Base-by-base conservation (phyloP, 2,888 invertebrate genomes). In the Archaeoteleia sp. region DNA sequence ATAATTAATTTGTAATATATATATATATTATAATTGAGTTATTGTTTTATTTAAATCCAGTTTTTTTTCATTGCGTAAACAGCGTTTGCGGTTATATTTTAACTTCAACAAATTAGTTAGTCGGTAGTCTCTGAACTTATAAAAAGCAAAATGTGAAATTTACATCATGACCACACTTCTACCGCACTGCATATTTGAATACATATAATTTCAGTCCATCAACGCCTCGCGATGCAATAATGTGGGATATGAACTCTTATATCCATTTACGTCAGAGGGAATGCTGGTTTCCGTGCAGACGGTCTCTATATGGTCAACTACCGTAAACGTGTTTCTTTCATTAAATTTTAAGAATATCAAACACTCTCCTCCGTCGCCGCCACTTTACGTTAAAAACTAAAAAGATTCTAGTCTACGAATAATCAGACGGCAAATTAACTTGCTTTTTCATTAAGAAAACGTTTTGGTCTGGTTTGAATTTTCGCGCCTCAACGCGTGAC, bases 151-250 rank as follows among this genome's bases (percentile, higher is more conserved):
- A 53, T 34, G 27, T 63, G 51, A 55, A 63, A 49, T 49, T 49
- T 55, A 35, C 45, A 43, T 48, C 27, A 27, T 29, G 54, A 29
- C 45, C 42, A 37, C 39, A 29, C 46, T 55, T 32, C 23, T 15
- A 40, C 48, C 45, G 43, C 34, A 40, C 30, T 40, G 27, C 60
- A 49, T 54, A 60, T 67, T 67, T 55, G 54, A 66, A 60, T 55
- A 49, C 48, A 45, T 58, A 49, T 53, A 58, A 65, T 65, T 65
- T 51, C 57, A 46, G 65, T 45, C 65, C 63, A 63, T 63, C 63
- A 55, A 63, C 63, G 63, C 63, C 55, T 63, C 43, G 39, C 42
- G 65, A 53, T 65, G 51, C 65, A 58, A 65, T 58, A 58, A 53
- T 23, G 54, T 51, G 23, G 49, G 13, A 66, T 66, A 53, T 60